Conservation (phyloP, 2,113 vertebrate species). For the Oriolus oriolus region DNA sequence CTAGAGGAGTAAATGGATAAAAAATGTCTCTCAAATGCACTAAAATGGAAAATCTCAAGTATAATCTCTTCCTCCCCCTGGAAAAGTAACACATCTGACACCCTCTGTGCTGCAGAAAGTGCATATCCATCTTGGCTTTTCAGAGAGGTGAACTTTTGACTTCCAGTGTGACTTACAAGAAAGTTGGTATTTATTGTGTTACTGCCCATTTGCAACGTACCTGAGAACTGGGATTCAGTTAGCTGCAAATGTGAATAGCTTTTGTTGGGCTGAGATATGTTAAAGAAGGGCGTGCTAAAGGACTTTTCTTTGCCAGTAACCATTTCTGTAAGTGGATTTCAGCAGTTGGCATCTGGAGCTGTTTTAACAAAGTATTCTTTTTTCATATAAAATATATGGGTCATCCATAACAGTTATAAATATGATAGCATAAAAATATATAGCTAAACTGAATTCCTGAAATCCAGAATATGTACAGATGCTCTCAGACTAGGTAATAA, state of each 20-base stretch:
- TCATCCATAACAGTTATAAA: not conserved
- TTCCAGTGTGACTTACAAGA: not conserved
- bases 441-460: not conserved
- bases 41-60: slow-evolving; percentile 18
- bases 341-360: not conserved
- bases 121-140: not conserved
- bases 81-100: not conserved
- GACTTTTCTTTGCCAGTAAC: not conserved
- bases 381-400: not conserved
- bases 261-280: not conserved
- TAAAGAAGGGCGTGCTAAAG: not conserved
- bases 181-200: slow-evolving; percentile 20
- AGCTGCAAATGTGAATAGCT: not conserved
- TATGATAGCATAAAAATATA: not conserved
- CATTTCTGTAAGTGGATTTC: not conserved
- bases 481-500: not conserved
- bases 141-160: slow-evolving; percentile 28
- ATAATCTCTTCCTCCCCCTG: not conserved
- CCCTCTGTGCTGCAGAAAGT: not conserved
- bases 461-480: not conserved
- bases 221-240: slow-evolving; percentile 1
- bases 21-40: not conserved
- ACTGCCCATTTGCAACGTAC: not conserved
- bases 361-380: not conserved
- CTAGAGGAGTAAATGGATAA: slow-evolving; percentile 25